These are phyloP conservation scores for Nebria ingens DNA, from an alignment of 1,140 invertebrate species.

Conservation along the genomic window DNA sequence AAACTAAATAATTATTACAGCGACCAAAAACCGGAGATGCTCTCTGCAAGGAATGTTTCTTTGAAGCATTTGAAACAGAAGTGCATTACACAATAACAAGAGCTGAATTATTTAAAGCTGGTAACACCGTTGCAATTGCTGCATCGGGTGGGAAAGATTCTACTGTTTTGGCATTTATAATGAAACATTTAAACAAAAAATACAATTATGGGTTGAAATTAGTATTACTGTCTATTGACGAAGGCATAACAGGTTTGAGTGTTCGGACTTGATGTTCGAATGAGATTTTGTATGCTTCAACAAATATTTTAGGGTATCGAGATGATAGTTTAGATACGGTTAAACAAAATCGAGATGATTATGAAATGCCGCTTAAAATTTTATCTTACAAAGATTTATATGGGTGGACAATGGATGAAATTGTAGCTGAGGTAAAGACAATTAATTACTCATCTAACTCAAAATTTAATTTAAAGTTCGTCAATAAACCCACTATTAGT, in stretches of 20 bases:
- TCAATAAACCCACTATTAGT: too few relatives aligned
- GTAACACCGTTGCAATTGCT: constrained; percentile 86
- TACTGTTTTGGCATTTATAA: constrained; percentile 86
- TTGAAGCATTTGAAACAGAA: constrained; percentile 88
- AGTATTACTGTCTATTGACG: constrained; percentile 92
- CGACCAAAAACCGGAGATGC: constrained; percentile 84
- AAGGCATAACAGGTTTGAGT: constrained; percentile 77
- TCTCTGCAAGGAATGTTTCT: constrained; percentile 94
- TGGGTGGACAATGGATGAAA: constrained; percentile 99
- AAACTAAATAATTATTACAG: constrained; percentile 39
- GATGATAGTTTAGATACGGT: constrained; percentile 98
- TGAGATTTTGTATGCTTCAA: too few relatives aligned
- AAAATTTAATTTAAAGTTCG: too few relatives aligned
- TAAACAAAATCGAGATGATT: constrained; percentile 87
- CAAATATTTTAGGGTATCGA: constrained; percentile 62
- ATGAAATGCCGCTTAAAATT: constrained; percentile 89
- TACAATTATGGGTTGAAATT: constrained; percentile 89
- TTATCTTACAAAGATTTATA: constrained; percentile 97
- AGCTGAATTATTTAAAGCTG: constrained; percentile 74
- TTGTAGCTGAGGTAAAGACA: constrained; percentile 82
- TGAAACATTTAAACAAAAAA: constrained; percentile 86
- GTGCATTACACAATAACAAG: constrained; percentile 88
- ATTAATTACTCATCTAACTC: constrained; percentile 16
- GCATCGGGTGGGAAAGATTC: constrained; percentile 99
- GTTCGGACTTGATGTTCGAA: background rate